Conservation (phyloP, 2,888 invertebrate species). For the Epistrophe grossulariae region DNA sequence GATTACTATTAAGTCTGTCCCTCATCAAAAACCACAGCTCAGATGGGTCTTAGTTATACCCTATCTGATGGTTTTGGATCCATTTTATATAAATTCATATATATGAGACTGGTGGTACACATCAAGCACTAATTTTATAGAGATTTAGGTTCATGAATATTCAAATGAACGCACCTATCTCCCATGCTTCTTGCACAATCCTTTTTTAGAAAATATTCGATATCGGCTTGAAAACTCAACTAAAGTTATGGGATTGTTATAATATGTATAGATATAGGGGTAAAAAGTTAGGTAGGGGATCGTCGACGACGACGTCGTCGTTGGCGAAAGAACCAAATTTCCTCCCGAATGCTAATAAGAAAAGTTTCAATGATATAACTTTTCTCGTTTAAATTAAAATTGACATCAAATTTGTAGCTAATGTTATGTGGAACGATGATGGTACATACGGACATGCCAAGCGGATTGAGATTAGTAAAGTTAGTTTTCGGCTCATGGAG, state of each 20-base stretch:
- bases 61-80: conserved; percentile 4
- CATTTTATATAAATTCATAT: background rate
- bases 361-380: conserved; percentile 76
- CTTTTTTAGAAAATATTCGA: conserved; percentile 66
- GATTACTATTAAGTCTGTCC: conserved; percentile 64
- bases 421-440: conserved; percentile 74
- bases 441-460: conserved; percentile 66
- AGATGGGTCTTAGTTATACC: conserved; percentile 14
- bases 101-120: conserved; percentile 31
- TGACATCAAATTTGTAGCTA: conserved; percentile 75
- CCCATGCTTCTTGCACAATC: conserved; percentile 54
- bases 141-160: conserved; percentile 73
- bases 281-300: background rate
- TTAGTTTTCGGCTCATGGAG: conserved; percentile 57
- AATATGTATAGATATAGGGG: background rate
- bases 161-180: conserved; percentile 70
- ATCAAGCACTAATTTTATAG: conserved; percentile 67
- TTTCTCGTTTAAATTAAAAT: conserved; percentile 76
- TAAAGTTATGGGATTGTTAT: conserved; percentile 29
- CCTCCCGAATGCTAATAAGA: conserved; percentile 75
- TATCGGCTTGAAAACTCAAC: conserved; percentile 68
- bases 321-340: conserved; percentile 60
- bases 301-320: background rate
- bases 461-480: conserved; percentile 64
- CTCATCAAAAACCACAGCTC: conserved; percentile 65